These are phyloP conservation scores for Ceyx cyanopectus DNA, from an alignment of 2,113 vertebrate genomes.

Conservation along the genomic window DNA sequence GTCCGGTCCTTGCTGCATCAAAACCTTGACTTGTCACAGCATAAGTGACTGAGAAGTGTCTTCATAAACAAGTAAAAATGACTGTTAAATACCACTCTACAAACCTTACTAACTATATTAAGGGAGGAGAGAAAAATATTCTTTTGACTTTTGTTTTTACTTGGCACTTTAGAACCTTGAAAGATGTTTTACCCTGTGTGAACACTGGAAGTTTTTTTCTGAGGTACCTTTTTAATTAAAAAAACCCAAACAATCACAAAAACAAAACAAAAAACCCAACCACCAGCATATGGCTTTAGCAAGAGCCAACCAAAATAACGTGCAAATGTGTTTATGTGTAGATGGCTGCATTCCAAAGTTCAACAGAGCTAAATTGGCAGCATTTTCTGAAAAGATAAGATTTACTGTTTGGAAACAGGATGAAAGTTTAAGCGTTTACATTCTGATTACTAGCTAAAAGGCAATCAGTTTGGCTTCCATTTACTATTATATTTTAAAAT, in stretches of 20 bases:
- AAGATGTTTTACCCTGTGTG: not conserved
- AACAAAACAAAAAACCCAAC: too few relatives aligned
- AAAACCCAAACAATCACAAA: not conserved
- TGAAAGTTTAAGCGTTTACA: not conserved
- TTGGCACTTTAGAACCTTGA: not conserved
- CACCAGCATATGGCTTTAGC: not conserved
- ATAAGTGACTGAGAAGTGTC: not conserved
- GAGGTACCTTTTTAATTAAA: constrained; percentile 15
- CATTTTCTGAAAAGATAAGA: constrained; percentile 15
- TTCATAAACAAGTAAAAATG: not conserved
- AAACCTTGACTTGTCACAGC: not conserved
- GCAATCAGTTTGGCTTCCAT: not conserved
- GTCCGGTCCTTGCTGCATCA: not conserved
- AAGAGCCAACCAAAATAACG: constrained; percentile 9
- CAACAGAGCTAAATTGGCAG: not conserved
- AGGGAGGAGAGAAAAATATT: not conserved
- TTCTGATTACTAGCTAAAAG: not conserved
- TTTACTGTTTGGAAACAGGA: constrained; percentile 33
- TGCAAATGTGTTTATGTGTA: not conserved
- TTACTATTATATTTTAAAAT: too few relatives aligned
- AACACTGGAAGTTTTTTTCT: not conserved
- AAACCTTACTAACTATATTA: not conserved
- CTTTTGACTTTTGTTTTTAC: not conserved
- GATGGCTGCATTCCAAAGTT: constrained; percentile 6
- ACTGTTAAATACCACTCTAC: not conserved